Evolutionary conservation across 2,113 vertebrate species (phyloP).

Genomic region (Austrofundulus limnaeus): DNA sequence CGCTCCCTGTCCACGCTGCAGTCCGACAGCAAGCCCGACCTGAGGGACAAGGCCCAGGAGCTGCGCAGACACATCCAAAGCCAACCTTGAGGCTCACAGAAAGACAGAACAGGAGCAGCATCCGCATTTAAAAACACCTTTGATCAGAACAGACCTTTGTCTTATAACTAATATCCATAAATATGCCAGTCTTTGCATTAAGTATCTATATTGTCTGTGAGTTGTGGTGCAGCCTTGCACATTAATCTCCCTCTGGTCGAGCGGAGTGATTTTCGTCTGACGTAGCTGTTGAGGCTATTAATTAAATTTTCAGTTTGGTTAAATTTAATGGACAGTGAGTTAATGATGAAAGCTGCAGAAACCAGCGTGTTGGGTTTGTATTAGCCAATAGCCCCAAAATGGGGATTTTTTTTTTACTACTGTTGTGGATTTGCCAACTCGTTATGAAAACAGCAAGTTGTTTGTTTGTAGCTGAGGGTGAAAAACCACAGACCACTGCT

Average conservation of each 20-base stretch:
- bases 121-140: not conserved
- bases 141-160: conserved; percentile 9
- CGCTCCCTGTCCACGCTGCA: conserved; percentile 89
- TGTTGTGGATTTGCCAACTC: conserved; percentile 52
- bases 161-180: conserved; percentile 1
- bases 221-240: conserved; percentile 14
- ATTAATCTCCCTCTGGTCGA: conserved; percentile 1
- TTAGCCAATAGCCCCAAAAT: conserved; percentile 44
- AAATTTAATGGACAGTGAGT: conserved; percentile 45
- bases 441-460: conserved; percentile 24
- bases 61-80: conserved; percentile 89
- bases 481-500: not conserved
- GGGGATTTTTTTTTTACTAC: conserved; percentile 58
- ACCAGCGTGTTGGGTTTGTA: conserved; percentile 60
- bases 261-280: conserved; percentile 1
- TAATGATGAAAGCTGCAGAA: conserved; percentile 51
- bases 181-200: conserved; percentile 8
- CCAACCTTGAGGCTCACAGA: conserved; percentile 67
- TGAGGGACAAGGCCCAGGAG: conserved; percentile 88
- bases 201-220: conserved; percentile 25
- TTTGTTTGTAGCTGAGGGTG: not conserved
- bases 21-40: conserved; percentile 88
- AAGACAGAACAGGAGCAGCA: conserved; percentile 6
- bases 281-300: not conserved
- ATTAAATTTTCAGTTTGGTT: conserved; percentile 42